Evolutionary conservation across 2,113 vertebrate genomes (phyloP), one percentile per base, ranked within the genome.

Genomic region (Cryptomyrus ogoouensis): DNA sequence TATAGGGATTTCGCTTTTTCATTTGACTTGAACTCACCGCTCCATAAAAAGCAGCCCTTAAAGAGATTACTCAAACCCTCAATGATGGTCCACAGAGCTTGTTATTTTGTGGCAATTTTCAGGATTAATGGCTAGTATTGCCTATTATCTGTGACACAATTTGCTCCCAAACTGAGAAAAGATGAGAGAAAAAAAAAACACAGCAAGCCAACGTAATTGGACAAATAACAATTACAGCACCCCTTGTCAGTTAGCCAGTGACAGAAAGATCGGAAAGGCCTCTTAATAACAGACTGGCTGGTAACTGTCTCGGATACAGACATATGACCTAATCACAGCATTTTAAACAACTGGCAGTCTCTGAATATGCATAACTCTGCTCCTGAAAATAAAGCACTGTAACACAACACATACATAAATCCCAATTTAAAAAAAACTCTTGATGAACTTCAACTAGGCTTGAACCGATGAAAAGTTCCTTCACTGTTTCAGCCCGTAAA

Each of bases 1-100:
- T 93, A 93, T 94, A 94, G 89, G 91, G 92, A 91, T 92, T 93
- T 89, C 91, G 93, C 93, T 93, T 94, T 94, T 95, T 93, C 90
- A 91, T 93, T 91, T 92, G 91, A 92, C 92, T 92, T 91, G 88
- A 94, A 88, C 91, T 77, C 74, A 91, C 62, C 90, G 87, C 87
- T 86, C 47, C 90, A 88, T 88, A 89, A 88, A 93, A 91, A 50
- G 49, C 83, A 88, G 52, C 80, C 91, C 83, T 91, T 13, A 46
- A 53, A 92, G 89, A 91, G 90, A 94, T 93, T 91, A 92, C 80
- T 56, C 88, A 91, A 87, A 87, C 5, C 86, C 88, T 90, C 89
- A 74, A 88, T 89, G 91, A 90, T 87, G 92, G 90, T 84, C 53
- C 35, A 56, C 88, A 89, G 24, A 88, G 53, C 52, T 49, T 52